Percentiles rank a stretch among this genome's conserved stretches.
These are phyloP conservation scores for Drosophila longiperda DNA, from an alignment of 2,888 invertebrate genomes.

Conservation along the genomic window DNA sequence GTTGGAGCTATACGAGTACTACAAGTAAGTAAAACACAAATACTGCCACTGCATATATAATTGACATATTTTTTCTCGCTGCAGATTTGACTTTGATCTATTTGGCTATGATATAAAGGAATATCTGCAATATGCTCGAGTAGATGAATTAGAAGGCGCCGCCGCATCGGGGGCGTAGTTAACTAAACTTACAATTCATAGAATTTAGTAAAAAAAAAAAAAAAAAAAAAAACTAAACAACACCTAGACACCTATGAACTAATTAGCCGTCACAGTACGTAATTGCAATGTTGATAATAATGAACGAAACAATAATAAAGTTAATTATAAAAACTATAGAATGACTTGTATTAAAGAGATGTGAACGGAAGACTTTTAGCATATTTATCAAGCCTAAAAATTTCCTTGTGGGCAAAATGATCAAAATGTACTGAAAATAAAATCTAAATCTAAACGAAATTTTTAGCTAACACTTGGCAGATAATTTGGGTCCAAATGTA, in stretches of 20 bases:
- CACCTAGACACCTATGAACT: conserved; percentile 58
- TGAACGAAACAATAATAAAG: conserved; percentile 68
- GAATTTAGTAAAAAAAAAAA: conserved; percentile 51
- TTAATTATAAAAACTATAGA: conserved; percentile 49
- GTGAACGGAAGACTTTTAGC: neutral
- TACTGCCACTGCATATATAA: neutral
- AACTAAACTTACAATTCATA: conserved; percentile 45
- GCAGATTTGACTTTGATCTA: conserved; percentile 93
- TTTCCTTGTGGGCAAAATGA: neutral
- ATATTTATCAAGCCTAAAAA: neutral
- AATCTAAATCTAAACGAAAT: conserved; percentile 1
- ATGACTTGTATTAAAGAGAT: conserved; percentile 1
- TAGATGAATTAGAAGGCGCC: conserved; percentile 42
- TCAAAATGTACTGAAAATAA: conserved; percentile 16
- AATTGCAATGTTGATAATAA: conserved; percentile 78
- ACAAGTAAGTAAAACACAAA: conserved; percentile 86
- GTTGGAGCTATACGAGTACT: conserved; percentile 91
- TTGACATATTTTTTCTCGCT: neutral
- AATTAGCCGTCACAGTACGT: conserved; percentile 76
- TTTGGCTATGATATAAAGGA: conserved; percentile 92
- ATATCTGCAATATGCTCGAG: conserved; percentile 87
- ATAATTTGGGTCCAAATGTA: conserved; percentile 46
- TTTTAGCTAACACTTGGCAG: conserved; percentile 10
- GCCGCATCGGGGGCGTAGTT: conserved; percentile 55
- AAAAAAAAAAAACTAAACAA: conserved; percentile 11